A percentile compares a stretch with the other conserved stretches of the same genome.
phyloP scores from a whole-genome alignment of 2,888 invertebrate genomes.

The Mimumesa dahlbomi region DNA sequence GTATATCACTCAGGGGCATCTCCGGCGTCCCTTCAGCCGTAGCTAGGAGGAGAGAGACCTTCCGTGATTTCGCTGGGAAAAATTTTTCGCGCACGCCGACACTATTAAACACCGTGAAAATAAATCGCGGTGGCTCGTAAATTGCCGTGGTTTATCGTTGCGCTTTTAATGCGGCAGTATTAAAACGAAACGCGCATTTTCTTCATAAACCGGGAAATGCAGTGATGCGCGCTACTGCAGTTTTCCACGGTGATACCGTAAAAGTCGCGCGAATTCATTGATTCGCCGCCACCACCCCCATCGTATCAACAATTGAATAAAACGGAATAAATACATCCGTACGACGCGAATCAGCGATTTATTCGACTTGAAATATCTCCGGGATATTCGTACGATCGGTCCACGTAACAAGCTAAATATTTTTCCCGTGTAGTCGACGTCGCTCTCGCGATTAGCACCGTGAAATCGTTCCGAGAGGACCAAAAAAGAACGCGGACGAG shows the following conservation, averaged over 20 bases:
- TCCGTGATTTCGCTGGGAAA: conserved; percentile 40
- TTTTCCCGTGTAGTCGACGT: no score
- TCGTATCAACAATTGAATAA: no score
- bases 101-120: conserved; percentile 48
- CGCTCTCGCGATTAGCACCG: conserved; percentile 1
- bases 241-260: conserved; percentile 1
- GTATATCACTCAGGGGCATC: conserved; percentile 39
- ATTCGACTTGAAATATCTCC: no score
- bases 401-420: no score
- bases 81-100: conserved; percentile 37
- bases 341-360: no score
- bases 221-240: neutral
- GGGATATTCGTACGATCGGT: no score
- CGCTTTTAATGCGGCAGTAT: conserved; percentile 23
- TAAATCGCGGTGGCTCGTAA: conserved; percentile 43
- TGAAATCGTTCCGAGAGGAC: neutral
- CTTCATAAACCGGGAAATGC: neutral
- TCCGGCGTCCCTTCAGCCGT: conserved; percentile 16
- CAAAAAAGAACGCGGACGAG: conserved; percentile 35
- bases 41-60: conserved; percentile 5
- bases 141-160: conserved; percentile 44
- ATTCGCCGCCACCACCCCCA: no score
- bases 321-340: no score
- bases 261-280: no score
- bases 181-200: conserved; percentile 32